phyloP scores from a whole-genome alignment of 2,888 invertebrate species.

The Eumacrocentrus americanus region DNA sequence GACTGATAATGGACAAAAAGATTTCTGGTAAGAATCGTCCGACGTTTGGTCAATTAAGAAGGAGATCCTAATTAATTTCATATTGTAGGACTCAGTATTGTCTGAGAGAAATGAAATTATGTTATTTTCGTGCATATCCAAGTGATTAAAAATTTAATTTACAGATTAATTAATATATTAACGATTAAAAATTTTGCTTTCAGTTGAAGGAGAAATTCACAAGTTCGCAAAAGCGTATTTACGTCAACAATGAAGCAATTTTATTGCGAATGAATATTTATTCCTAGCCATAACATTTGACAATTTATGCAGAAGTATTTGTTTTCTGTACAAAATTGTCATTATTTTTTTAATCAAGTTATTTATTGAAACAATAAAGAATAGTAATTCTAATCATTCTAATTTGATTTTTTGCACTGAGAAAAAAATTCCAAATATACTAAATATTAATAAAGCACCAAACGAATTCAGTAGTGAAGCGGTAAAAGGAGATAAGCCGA shows the following conservation, averaged over 20 bases:
- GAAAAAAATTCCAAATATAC: too few species aligned
- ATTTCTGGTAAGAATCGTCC: conserved; percentile 44
- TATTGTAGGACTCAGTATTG: too few species aligned
- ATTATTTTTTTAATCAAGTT: not conserved
- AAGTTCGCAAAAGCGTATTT: conserved; percentile 59
- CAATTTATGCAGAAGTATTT: not conserved
- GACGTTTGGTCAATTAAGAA: too few species aligned
- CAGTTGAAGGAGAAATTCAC: conserved; percentile 70
- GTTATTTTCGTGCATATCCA: too few species aligned
- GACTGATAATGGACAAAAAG: conserved; percentile 41
- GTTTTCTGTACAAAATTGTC: not conserved
- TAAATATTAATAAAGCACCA: too few species aligned
- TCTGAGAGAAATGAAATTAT: too few species aligned
- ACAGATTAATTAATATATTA: too few species aligned
- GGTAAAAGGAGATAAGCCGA: too few species aligned
- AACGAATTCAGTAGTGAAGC: too few species aligned
- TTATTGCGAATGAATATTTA: not conserved
- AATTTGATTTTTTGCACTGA: too few species aligned
- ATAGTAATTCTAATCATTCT: not conserved
- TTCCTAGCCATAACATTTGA: not conserved
- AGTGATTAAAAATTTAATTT: not conserved
- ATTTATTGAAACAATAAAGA: not conserved
- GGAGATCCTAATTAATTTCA: too few species aligned
- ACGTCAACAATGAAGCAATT: not conserved
- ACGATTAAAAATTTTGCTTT: conserved; percentile 50